Conservation (phyloP, 2,888 invertebrate genomes). For the Amblyteles armatorius region DNA sequence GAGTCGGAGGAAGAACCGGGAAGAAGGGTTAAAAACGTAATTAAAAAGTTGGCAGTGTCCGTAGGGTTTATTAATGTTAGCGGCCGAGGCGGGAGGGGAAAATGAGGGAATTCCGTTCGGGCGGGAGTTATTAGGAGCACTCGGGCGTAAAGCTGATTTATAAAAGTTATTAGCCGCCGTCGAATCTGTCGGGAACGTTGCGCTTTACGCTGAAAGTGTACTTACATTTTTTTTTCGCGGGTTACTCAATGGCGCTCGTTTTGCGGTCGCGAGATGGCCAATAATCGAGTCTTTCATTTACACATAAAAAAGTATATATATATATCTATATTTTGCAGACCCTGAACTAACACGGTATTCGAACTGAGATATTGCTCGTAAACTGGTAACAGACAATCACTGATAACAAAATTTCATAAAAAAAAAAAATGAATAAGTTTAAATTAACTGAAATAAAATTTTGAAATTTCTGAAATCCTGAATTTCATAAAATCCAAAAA, state of each 20-base stretch:
- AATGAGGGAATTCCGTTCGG: slow-evolving; percentile 43
- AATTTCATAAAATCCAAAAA: too few species aligned
- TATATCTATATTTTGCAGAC: too few species aligned
- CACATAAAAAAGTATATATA: background rate
- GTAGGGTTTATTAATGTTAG: slow-evolving; percentile 44
- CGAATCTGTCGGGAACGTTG: slow-evolving; percentile 33
- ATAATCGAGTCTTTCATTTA: slow-evolving; percentile 3
- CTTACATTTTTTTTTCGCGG: slow-evolving; percentile 7
- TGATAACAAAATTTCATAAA: background rate
- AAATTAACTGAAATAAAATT: too few species aligned
- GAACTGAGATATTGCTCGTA: background rate
- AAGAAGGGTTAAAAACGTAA: slow-evolving; percentile 59
- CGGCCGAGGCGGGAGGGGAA: slow-evolving; percentile 5
- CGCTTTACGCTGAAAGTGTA: slow-evolving; percentile 39
- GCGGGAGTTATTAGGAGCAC: slow-evolving; percentile 62
- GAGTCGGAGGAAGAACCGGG: slow-evolving; percentile 23
- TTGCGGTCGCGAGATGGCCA: background rate
- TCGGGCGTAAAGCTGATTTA: slow-evolving; percentile 62
- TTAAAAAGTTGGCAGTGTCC: slow-evolving; percentile 59
- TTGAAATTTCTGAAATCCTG: background rate
- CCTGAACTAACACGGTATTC: too few species aligned
- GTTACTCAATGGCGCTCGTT: slow-evolving; percentile 10
- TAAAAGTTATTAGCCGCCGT: slow-evolving; percentile 63
- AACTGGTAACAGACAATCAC: too few species aligned
- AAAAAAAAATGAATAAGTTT: too few species aligned